Evolutionary conservation across 2,797 vertebrate species (phyloP).

Genomic region (Lates japonicus): DNA sequence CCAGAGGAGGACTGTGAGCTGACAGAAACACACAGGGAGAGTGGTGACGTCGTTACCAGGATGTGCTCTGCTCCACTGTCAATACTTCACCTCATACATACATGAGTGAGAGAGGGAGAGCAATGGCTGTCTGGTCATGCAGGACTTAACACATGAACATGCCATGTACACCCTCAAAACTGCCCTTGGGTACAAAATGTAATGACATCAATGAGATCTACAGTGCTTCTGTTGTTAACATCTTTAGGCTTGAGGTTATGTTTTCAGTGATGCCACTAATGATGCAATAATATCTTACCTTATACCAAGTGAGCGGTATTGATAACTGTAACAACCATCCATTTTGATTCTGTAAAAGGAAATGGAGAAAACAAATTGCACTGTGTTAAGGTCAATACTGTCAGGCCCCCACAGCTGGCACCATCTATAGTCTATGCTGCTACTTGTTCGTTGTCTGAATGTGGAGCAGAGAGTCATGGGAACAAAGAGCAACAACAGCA

Average conservation of each 20-base stretch:
- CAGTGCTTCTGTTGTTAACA: background rate
- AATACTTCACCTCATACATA: constrained; percentile 15
- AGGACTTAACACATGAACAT: background rate
- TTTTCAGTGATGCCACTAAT: background rate
- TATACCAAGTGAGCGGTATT: background rate
- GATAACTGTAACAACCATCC: background rate
- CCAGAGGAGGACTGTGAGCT: constrained; percentile 12
- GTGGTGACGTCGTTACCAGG: constrained; percentile 49
- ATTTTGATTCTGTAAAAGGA: background rate
- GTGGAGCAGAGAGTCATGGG: constrained; percentile 7
- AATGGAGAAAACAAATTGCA: constrained; percentile 13
- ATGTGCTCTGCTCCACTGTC: constrained; percentile 29
- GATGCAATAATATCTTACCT: too few species aligned
- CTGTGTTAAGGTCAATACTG: constrained; percentile 10
- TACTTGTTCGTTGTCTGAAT: constrained; percentile 20
- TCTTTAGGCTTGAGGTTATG: background rate
- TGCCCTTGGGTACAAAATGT: background rate
- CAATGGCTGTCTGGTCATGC: background rate
- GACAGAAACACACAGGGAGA: constrained; percentile 25
- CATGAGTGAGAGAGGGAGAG: background rate
- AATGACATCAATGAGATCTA: background rate
- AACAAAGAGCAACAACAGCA: constrained; percentile 59
- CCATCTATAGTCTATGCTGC: constrained; percentile 7
- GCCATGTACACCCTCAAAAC: background rate
- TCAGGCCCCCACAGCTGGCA: constrained; percentile 38